These are phyloP conservation scores for Thalassophryne amazonica DNA, from an alignment of 2,797 vertebrate genomes.

Conservation along the genomic window DNA sequence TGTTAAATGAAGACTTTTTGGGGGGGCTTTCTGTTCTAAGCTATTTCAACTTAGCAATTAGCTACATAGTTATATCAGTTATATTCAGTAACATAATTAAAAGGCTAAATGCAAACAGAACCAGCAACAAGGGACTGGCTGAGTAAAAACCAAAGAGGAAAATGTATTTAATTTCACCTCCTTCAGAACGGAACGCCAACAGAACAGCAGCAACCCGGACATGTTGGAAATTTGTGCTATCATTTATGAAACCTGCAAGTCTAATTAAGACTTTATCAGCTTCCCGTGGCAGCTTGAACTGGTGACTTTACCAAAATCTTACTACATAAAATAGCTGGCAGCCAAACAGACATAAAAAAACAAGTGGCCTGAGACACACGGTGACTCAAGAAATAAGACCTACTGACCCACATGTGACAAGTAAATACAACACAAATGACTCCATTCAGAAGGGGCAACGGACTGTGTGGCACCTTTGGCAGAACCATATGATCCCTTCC, in stretches of 20 bases:
- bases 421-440: conserved; percentile 24
- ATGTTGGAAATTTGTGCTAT: no score
- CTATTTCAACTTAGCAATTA: conserved; percentile 10
- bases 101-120: not conserved
- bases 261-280: no score
- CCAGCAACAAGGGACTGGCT: not conserved
- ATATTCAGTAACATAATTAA: conserved; percentile 1
- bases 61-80: conserved; percentile 21
- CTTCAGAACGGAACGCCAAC: conserved; percentile 64
- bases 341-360: not conserved
- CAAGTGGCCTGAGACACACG: conserved; percentile 60
- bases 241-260: no score
- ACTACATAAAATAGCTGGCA: conserved; percentile 16
- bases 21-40: conserved; percentile 19
- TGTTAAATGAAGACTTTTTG: conserved; percentile 1
- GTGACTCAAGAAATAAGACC: conserved; percentile 52
- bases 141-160: conserved; percentile 1
- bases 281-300: conserved; percentile 18
- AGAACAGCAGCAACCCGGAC: no score
- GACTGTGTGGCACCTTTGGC: no score
- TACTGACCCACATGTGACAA: conserved; percentile 9
- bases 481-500: no score
- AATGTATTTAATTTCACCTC: conserved; percentile 12
- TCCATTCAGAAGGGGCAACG: conserved; percentile 66
- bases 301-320: conserved; percentile 1